These are phyloP conservation scores for Condylostylus longicornis DNA, from an alignment of 1,140 invertebrate species.

Conservation along the genomic window DNA sequence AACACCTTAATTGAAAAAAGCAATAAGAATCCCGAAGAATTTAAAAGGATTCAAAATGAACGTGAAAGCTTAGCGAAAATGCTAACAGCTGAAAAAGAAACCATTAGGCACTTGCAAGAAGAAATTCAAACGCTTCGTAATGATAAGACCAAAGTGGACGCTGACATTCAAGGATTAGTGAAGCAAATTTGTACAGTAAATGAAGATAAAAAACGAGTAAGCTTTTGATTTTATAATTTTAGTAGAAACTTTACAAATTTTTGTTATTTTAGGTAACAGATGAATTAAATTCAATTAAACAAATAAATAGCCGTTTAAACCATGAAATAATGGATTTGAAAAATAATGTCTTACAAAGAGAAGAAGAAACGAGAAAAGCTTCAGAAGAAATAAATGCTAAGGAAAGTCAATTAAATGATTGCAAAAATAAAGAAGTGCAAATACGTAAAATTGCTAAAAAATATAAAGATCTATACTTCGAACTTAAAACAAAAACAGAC, in stretches of 20 bases:
- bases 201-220: constrained; percentile 36
- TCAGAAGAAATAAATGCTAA: constrained; percentile 54
- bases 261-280: too few species aligned
- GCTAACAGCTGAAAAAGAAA: constrained; percentile 54
- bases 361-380: constrained; percentile 44
- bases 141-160: constrained; percentile 60
- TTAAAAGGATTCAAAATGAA: constrained; percentile 70
- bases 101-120: constrained; percentile 45
- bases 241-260: too few species aligned
- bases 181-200: constrained; percentile 36
- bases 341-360: constrained; percentile 39
- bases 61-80: constrained; percentile 62
- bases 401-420: constrained; percentile 51
- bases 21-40: constrained; percentile 83
- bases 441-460: constrained; percentile 83
- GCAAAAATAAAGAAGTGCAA: constrained; percentile 62
- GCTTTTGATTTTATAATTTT: too few species aligned
- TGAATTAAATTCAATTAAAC: constrained; percentile 31
- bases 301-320: constrained; percentile 29
- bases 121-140: constrained; percentile 44
- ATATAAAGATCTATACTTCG: constrained; percentile 77
- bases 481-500: constrained; percentile 38
- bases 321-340: constrained; percentile 41
- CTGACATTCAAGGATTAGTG: constrained; percentile 45
- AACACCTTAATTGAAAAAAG: constrained; percentile 79